Evolutionary conservation across 2,797 vertebrate genomes (phyloP).

Genomic region (Smutsia gigantea): DNA sequence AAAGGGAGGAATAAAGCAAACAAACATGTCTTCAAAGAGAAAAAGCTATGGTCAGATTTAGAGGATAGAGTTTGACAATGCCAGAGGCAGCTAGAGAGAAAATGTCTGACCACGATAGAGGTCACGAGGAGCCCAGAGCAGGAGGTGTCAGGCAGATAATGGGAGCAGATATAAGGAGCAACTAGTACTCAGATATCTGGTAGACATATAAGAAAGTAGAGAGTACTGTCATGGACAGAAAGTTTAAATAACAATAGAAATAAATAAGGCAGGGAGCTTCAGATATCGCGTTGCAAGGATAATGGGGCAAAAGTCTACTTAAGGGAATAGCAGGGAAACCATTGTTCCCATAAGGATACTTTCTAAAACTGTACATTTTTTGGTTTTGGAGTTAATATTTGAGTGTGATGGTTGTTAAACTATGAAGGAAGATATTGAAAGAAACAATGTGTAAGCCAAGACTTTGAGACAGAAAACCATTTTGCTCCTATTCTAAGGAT

Average conservation of each 20-base stretch:
- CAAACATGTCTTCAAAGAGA: background rate
- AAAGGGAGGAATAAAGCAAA: background rate
- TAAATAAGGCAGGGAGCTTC: background rate
- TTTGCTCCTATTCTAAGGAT: background rate
- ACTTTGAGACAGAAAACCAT: background rate
- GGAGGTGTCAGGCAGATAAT: background rate
- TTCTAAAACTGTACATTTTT: background rate
- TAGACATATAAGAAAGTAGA: background rate
- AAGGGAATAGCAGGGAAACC: background rate
- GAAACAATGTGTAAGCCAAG: background rate
- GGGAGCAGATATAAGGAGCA: background rate
- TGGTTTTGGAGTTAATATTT: background rate
- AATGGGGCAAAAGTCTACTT: background rate
- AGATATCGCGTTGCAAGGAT: background rate
- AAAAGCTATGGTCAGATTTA: background rate
- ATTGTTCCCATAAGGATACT: background rate
- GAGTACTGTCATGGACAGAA: background rate
- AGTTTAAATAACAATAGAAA: background rate
- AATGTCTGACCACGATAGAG: background rate
- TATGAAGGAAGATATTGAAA: background rate
- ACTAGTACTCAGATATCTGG: background rate
- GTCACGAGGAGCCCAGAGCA: background rate
- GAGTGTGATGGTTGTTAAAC: background rate
- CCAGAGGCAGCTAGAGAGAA: background rate
- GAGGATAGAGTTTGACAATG: background rate